Conservation (phyloP, 2,113 vertebrate species). For the Motacilla tschutschensis region DNA sequence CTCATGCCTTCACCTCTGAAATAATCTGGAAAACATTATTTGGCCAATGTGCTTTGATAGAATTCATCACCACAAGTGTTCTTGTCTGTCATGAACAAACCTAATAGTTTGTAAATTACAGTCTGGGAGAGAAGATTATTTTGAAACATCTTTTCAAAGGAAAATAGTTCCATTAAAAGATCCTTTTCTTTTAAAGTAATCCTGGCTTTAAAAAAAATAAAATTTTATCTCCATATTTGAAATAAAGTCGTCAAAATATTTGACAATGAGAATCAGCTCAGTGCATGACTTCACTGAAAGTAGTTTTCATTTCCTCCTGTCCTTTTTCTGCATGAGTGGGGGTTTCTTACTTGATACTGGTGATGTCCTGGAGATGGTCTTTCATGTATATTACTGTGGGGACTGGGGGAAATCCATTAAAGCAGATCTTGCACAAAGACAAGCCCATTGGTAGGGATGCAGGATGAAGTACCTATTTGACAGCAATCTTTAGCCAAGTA, state of each 20-base stretch:
- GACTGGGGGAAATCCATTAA: rapidly evolving
- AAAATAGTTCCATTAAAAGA: not conserved
- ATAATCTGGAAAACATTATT: not conserved
- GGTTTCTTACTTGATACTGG: not conserved
- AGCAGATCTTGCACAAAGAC: not conserved
- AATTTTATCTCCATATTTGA: not conserved
- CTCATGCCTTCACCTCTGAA: not conserved
- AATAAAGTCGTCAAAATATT: not conserved
- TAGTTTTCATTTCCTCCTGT: not conserved
- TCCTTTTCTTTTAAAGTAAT: not conserved
- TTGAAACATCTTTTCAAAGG: not conserved
- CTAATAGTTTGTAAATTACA: not conserved
- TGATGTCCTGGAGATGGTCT: not conserved
- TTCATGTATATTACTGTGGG: not conserved
- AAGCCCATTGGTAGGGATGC: rapidly evolving
- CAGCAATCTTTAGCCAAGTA: not conserved
- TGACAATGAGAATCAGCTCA: not conserved
- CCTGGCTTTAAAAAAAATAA: not conserved
- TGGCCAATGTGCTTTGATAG: not conserved
- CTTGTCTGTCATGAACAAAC: not conserved
- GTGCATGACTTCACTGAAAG: not conserved
- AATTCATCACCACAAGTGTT: not conserved
- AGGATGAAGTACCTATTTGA: not conserved
- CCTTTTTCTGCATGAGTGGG: not conserved
- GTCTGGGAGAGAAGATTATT: not conserved